Evolutionary conservation across 2,888 invertebrate genomes (phyloP).

Genomic region (Ormia ochracea): DNA sequence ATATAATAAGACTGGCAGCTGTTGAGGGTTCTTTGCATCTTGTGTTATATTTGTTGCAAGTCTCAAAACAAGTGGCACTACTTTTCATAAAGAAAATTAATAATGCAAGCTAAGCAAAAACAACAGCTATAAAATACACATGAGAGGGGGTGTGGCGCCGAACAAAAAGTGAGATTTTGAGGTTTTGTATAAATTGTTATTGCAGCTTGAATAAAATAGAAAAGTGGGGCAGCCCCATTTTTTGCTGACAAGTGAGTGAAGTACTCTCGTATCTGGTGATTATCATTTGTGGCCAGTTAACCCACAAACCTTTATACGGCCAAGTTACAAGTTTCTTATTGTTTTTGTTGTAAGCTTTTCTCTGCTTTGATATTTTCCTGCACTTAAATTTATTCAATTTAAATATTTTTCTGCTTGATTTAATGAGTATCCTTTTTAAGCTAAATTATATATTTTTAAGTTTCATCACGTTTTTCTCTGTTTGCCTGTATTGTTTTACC

Average conservation of each 20-base stretch:
- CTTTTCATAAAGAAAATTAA: constrained; percentile 26
- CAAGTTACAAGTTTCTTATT: neutral
- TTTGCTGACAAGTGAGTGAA: neutral
- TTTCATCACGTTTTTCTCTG: constrained; percentile 36
- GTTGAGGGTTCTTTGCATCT: constrained; percentile 21
- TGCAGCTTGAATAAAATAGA: neutral
- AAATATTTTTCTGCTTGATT: neutral
- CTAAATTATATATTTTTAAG: constrained; percentile 8
- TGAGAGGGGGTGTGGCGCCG: neutral
- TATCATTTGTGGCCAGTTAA: constrained; percentile 24
- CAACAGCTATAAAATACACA: neutral
- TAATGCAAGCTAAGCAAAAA: constrained; percentile 22
- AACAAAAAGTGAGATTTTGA: constrained; percentile 45
- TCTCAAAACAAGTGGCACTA: constrained; percentile 41
- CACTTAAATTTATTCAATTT: constrained; percentile 2
- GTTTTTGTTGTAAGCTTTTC: neutral
- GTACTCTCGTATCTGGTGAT: neutral
- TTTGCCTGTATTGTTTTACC: constrained; percentile 20
- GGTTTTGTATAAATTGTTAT: constrained; percentile 10
- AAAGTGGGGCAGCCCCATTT: neutral
- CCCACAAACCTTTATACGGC: constrained; percentile 39
- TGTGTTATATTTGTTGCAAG: constrained; percentile 5
- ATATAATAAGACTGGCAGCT: constrained; percentile 42
- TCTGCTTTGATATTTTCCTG: neutral
- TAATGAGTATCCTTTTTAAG: neutral